These are phyloP conservation scores for Saxidomus purpurata DNA, from an alignment of 1,140 invertebrate genomes.

Conservation along the genomic window DNA sequence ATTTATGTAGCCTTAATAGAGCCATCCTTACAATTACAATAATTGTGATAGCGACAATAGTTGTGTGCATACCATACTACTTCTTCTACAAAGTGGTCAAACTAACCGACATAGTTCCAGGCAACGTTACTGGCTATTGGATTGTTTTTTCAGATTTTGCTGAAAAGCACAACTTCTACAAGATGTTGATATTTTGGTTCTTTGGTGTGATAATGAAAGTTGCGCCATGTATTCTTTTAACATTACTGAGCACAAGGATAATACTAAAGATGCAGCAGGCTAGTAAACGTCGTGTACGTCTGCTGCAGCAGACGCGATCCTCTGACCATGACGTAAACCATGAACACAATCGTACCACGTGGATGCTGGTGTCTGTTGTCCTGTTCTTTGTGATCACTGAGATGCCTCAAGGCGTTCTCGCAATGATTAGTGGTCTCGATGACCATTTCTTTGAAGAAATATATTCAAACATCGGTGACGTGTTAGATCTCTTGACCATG, in stretches of 20 bases:
- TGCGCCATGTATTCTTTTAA: constrained; percentile 92
- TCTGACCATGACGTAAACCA: constrained; percentile 71
- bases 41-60: constrained; percentile 91
- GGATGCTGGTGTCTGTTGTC: constrained; percentile 95
- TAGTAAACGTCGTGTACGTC: constrained; percentile 78
- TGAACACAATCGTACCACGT: constrained; percentile 94
- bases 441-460: constrained; percentile 82
- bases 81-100: constrained; percentile 78
- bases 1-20: constrained; percentile 91
- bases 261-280: constrained; percentile 90
- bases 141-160: constrained; percentile 73
- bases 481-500: constrained; percentile 97
- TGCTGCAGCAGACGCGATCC: constrained; percentile 76
- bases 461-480: constrained; percentile 91
- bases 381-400: constrained; percentile 95
- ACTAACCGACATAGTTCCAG: constrained; percentile 8
- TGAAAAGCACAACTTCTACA: constrained; percentile 68
- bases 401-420: constrained; percentile 89
- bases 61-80: constrained; percentile 93
- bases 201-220: constrained; percentile 95
- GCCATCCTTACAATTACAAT: constrained; percentile 92
- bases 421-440: constrained; percentile 82
- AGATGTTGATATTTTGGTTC: constrained; percentile 90
- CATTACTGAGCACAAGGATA: constrained; percentile 93
- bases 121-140: constrained; percentile 72